These are phyloP conservation scores for Cotesia congregata DNA, from an alignment of 2,888 invertebrate genomes.

Conservation along the genomic window DNA sequence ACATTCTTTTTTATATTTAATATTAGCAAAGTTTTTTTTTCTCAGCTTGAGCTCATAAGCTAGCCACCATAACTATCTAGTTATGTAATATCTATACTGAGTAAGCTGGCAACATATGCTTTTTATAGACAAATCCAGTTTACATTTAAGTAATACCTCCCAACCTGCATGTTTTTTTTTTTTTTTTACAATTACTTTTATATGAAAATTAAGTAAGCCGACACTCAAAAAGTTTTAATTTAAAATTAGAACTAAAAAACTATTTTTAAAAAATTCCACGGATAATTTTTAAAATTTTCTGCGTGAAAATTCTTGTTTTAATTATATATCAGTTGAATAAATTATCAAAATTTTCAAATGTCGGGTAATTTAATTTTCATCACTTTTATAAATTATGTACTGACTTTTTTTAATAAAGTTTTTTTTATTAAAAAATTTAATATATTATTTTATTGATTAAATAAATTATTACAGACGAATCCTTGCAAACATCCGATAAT, in stretches of 20 bases:
- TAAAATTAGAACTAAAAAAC: too few species aligned
- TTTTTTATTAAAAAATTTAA: too few species aligned
- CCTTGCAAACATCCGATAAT: conserved; percentile 89
- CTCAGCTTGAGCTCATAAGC: conserved; percentile 23
- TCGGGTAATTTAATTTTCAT: too few species aligned
- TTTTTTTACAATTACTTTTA: conserved; percentile 6
- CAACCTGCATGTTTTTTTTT: conserved; percentile 13
- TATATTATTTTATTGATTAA: background rate
- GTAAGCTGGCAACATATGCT: conserved; percentile 51
- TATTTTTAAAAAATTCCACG: too few species aligned
- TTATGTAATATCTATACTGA: conserved; percentile 59
- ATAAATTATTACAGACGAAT: conserved; percentile 77
- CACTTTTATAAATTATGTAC: too few species aligned
- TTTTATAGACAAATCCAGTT: conserved; percentile 55
- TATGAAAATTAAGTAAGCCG: too few species aligned
- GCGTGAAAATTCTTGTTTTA: too few species aligned
- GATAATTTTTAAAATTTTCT: too few species aligned
- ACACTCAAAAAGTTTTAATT: too few species aligned
- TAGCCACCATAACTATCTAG: conserved; percentile 61
- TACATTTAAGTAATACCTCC: conserved; percentile 49
- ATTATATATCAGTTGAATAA: too few species aligned
- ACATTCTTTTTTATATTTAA: background rate
- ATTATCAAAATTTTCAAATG: too few species aligned
- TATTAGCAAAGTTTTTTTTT: background rate
- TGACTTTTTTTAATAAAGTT: too few species aligned